Base-by-base conservation (phyloP, 2,797 vertebrate genomes). In the Psittacula echo region DNA sequence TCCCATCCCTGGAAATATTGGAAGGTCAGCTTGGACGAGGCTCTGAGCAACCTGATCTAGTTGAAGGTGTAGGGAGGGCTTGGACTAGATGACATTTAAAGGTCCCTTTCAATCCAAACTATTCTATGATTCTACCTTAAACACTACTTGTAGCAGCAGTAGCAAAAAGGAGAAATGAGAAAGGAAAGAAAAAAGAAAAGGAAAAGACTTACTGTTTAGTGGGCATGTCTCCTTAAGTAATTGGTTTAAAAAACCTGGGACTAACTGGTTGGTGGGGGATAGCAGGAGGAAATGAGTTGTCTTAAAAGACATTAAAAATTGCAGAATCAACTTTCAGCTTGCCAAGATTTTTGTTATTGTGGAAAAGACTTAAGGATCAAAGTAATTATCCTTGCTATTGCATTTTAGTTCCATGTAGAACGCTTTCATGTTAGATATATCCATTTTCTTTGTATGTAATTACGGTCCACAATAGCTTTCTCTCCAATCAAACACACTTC, bases 301-400 rank as follows among this genome's bases (percentile, higher is more conserved):
- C 61, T 85, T 82, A 85, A 65, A 87, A 85, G 29, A 62, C 26
- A 47, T 54, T 68, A 80, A 91, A 89, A 91, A 88, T n/a, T 74
- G 45, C 23, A 65, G 67, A 95, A 88, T 87, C 29, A 50, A 20
- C 74, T 79, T 86, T 8, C 11, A 82, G 7, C 65, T 61, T 86
- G 27, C 51, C 39, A 85, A 85, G 64, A 82, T 47, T 91, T 94
- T 80, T 91, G 8, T 79, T 29, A 76, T 37, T 72, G 64, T 92
- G 75, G 71, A 87, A 86, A 85, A 92, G 64, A 66, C 65, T 71
- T 58, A 50, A 61, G 74, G 61, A 90, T 77, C 71, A 91, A 85
- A 94, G 68, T 67, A 65, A 90, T 91, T 90, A 67, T 24, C 56
- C 84, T 72, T 4, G 3, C 44, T 88, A 56, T 42, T 88, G 34